Evolutionary conservation across 1,140 invertebrate species (phyloP), one percentile per base, ranked within the genome.

Genomic region (Saccostrea cuccullata): DNA sequence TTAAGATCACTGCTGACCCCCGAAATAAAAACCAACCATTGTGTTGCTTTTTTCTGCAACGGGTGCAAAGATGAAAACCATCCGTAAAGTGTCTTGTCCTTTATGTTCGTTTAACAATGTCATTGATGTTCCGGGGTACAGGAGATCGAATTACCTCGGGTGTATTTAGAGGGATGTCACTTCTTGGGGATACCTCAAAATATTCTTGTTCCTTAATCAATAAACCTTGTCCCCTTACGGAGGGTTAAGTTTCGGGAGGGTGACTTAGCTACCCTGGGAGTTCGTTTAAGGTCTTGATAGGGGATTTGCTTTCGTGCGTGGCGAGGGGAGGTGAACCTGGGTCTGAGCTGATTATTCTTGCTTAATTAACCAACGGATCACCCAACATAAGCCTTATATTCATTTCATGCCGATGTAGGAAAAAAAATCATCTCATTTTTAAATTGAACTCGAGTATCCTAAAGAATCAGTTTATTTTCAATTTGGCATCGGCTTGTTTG

Each of bases 321-420:
- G 20, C 87, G 86, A 84, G 60, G 89, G 87, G 89, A 82, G 86
- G 85, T 77, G 89, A 90, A 90, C 86, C 86, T 86, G 83, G 77
- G 86, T 88, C 84, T 85, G 26, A 2, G 77, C n/a, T 56, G 55
- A 84, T 86, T 86, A 88, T 87, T 55, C 87, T 55, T 90, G 89
- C 87, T 88, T 90, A 90, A 90, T 90, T 90, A 90, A 82, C 86
- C 89, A 87, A 64, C 87, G 86, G 86, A 90, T 87, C 85, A 86
- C 84, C 86, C 86, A 90, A 87, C 87, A 82, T 84, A 85, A 87
- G 56, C n/a, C 56, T 40, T 87, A 85, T 56, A 88, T 88, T 85
- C 87, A 88, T 88, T 87, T 67, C 23, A 77, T 77, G 56, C 73
- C 47, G 60, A 64, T 84, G 58, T 64, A 64, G 82, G 36, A 56